Conservation (phyloP, 2,113 vertebrate species). For the Micronycteris hirsuta region DNA sequence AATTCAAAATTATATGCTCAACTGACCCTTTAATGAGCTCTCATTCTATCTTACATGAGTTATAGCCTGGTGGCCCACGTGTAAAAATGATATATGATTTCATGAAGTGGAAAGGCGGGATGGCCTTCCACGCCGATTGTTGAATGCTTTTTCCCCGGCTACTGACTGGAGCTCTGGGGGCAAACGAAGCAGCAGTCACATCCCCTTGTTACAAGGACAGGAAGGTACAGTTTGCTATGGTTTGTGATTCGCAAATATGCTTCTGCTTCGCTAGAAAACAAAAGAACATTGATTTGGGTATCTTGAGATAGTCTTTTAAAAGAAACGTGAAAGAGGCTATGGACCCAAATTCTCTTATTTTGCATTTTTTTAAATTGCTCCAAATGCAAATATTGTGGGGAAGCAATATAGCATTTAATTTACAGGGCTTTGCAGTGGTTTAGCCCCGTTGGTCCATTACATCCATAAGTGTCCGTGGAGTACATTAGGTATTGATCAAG, state of each 20-base stretch:
- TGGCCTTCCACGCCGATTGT: slow-evolving; percentile 63
- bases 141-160: slow-evolving; percentile 59
- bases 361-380: slow-evolving; percentile 23
- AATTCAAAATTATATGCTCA: slow-evolving; percentile 79
- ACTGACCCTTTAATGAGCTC: slow-evolving; percentile 87
- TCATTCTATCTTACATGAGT: slow-evolving; percentile 91
- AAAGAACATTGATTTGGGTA: neutral
- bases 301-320: neutral
- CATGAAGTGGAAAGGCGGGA: slow-evolving; percentile 73
- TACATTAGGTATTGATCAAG: neutral
- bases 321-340: neutral
- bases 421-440: neutral
- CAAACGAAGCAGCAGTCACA: slow-evolving; percentile 19
- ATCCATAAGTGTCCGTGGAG: neutral
- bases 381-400: neutral
- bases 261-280: slow-evolving; percentile 45
- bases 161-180: slow-evolving; percentile 4
- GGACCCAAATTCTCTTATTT: neutral
- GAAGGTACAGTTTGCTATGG: slow-evolving; percentile 25
- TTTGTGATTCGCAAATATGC: slow-evolving; percentile 12
- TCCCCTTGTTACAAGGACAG: neutral
- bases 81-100: slow-evolving; percentile 84
- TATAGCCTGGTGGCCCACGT: slow-evolving; percentile 78
- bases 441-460: neutral
- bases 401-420: neutral